phyloP scores from a whole-genome alignment of 2,797 vertebrate genomes.

The Neomorphus geoffroyi region DNA sequence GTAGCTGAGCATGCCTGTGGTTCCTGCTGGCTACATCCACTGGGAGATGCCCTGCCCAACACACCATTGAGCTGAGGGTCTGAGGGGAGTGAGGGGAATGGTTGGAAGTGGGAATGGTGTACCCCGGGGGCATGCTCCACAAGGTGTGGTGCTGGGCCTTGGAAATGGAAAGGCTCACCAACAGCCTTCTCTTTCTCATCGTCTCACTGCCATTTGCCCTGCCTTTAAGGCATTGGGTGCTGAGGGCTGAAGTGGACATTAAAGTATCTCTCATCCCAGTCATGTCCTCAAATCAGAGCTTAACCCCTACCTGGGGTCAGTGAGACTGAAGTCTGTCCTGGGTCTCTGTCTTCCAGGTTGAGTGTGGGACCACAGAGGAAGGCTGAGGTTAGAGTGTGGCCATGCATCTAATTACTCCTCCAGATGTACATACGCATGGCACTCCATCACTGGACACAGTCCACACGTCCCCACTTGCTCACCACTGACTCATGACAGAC shows the following conservation, averaged over 20 bases:
- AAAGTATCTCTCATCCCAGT: not conserved
- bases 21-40: accelerated
- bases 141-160: not conserved
- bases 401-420: not conserved
- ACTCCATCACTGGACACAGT: not conserved
- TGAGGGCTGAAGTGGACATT: not conserved
- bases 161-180: not conserved
- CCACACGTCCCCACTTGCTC: conserved; percentile 15
- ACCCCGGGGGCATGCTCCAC: accelerated
- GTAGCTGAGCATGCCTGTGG: not conserved
- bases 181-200: not conserved
- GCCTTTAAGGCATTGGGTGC: not conserved
- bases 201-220: not conserved
- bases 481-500: conserved; percentile 55
- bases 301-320: not conserved
- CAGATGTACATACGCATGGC: not conserved
- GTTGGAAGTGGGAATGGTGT: accelerated
- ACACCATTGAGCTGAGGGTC: not conserved
- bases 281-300: not conserved
- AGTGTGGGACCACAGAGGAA: conserved; percentile 19
- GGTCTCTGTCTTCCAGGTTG: not conserved
- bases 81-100: accelerated
- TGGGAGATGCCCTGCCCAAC: not conserved
- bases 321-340: not conserved
- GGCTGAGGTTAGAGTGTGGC: conserved; percentile 35